Conservation (phyloP, 2,888 invertebrate genomes). For the Troglohyphantes excavatus region DNA sequence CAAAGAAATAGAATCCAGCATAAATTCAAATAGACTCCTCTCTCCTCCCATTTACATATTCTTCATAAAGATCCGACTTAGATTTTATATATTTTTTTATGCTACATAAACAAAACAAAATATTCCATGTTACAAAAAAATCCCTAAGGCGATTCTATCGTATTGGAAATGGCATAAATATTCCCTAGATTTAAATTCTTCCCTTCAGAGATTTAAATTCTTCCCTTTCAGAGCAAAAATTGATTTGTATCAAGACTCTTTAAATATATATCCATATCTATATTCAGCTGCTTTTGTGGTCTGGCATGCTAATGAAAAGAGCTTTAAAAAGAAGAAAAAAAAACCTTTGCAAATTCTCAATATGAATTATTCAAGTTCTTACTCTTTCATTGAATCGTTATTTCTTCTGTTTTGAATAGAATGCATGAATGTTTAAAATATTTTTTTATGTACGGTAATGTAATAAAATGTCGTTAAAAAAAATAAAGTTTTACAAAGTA, state of each 20-base stretch:
- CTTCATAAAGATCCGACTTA: conserved; percentile 25
- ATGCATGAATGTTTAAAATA: conserved; percentile 7
- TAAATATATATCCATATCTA: conserved; percentile 47
- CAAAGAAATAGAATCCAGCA: conserved; percentile 64
- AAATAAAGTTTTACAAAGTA: background rate
- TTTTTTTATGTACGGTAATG: conserved; percentile 13
- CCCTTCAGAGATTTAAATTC: conserved; percentile 18
- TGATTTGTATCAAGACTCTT: conserved; percentile 64
- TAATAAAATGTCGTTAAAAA: background rate
- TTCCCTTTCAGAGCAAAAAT: conserved; percentile 55
- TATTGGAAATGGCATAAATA: conserved; percentile 71
- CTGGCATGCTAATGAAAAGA: conserved; percentile 68
- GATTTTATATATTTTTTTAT: conserved; percentile 6
- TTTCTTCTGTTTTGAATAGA: conserved; percentile 5
- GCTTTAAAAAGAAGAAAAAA: conserved; percentile 46
- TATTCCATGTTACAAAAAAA: conserved; percentile 40
- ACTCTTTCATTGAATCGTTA: background rate
- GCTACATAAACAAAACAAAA: conserved; percentile 54
- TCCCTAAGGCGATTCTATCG: conserved; percentile 57
- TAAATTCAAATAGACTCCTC: conserved; percentile 68
- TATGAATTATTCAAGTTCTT: conserved; percentile 63
- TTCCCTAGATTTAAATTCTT: conserved; percentile 22
- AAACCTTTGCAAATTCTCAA: conserved; percentile 29
- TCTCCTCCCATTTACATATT: conserved; percentile 65
- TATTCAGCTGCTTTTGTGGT: conserved; percentile 52